These are phyloP conservation scores for Cyclina sinensis DNA, from an alignment of 1,140 invertebrate genomes.

Conservation along the genomic window DNA sequence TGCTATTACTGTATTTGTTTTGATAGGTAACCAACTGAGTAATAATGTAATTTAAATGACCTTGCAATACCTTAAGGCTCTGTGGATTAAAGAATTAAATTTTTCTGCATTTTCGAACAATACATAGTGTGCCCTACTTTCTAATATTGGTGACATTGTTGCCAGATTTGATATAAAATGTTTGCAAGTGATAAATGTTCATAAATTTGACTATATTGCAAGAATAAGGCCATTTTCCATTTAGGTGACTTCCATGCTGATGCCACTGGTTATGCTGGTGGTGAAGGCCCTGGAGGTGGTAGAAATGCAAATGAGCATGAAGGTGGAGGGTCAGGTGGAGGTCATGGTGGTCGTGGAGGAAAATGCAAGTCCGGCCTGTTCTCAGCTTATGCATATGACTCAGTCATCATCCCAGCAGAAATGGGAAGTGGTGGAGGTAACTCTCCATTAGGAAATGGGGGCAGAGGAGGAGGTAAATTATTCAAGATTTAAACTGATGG, in stretches of 20 bases:
- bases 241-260: constrained; percentile 82
- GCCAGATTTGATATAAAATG: too few species aligned
- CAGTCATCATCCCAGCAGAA: constrained; percentile 70
- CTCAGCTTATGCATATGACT: constrained; percentile 77
- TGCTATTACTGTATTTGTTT: not conserved
- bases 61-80: too few species aligned
- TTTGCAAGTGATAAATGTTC: too few species aligned
- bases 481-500: not conserved
- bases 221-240: too few species aligned
- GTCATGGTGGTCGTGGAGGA: constrained; percentile 80
- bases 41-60: too few species aligned
- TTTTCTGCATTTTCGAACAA: too few species aligned
- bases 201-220: too few species aligned
- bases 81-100: too few species aligned
- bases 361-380: constrained; percentile 72
- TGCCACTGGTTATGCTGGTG: constrained; percentile 72
- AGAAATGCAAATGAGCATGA: constrained; percentile 63
- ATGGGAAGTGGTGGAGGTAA: constrained; percentile 79
- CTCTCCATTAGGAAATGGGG: constrained; percentile 55
- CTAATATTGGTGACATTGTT: too few species aligned
- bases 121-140: too few species aligned
- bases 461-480: constrained; percentile 77
- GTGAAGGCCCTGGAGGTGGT: constrained; percentile 74
- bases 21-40: too few species aligned
- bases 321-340: constrained; percentile 76